Base-by-base conservation (phyloP, 2,888 invertebrate genomes). In the Apantesis nais region DNA sequence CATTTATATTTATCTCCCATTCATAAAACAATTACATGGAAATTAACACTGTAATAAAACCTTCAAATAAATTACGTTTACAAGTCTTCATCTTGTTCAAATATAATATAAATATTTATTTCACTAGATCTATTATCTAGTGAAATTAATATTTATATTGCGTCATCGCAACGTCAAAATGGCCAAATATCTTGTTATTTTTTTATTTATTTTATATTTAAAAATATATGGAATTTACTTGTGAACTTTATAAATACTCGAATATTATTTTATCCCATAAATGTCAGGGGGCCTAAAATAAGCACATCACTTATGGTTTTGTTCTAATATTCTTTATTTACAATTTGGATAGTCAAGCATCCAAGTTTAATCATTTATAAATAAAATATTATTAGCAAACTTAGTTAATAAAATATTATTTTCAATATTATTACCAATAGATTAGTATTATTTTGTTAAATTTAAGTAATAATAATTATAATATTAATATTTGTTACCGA, bases 401-500 rank as follows among this genome's bases (percentile, higher is more conserved):
- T n/a, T n/a, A n/a, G n/a, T n/a, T n/a, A n/a, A n/a, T n/a, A n/a
- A n/a, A n/a, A n/a, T n/a, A n/a, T n/a, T n/a, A n/a, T n/a, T n/a
- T n/a, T n/a, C n/a, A 62, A 62, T 25, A 41, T 19, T 39, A 62
- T 62, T 62, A 39, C 25, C 22, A 62, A 63, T 63, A 19, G 29
- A 63, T 11, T 48, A 48, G 29, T 58, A 58, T 58, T 16, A 66
- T 52, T 55, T 29, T 37, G 19, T 62, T 22, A 48, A 67, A 62
- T 68, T 11, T 68, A 25, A 25, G 25, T 62, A 22, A 44, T 65
- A 55, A 16, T 55, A n/a, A 2, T 52, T 52, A 22, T 2, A 52
- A 29, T 39, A 66, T 34, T 58, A 67, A 58, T 62, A 29, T 25
- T 62, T 66, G 58, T 62, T 66, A 66, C 9, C 31, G 8, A 60